phyloP scores from a whole-genome alignment of 2,888 invertebrate species.

The Pyralis farinalis region DNA sequence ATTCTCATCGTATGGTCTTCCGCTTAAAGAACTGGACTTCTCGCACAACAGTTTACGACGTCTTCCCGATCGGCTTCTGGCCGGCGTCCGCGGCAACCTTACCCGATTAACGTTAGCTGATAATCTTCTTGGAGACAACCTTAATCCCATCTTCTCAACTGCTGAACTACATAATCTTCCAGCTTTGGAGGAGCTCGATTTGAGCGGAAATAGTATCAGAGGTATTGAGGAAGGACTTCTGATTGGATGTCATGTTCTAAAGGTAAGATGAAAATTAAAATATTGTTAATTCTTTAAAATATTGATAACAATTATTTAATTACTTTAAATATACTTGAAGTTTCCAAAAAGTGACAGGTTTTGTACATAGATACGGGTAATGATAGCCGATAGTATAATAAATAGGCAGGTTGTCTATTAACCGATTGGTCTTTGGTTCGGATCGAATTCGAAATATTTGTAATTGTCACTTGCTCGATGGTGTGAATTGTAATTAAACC shows the following conservation, averaged over 20 bases:
- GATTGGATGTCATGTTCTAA: slow-evolving; percentile 89
- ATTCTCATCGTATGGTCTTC: slow-evolving; percentile 86
- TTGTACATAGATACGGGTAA: too few species aligned
- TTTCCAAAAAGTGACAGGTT: too few species aligned
- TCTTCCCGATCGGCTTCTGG: slow-evolving; percentile 88
- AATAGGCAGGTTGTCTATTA: too few species aligned
- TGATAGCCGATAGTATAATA: too few species aligned
- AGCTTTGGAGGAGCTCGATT: slow-evolving; percentile 86
- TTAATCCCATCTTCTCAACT: slow-evolving; percentile 94
- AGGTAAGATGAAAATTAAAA: slow-evolving; percentile 82
- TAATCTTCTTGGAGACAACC: slow-evolving; percentile 93
- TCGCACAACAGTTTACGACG: slow-evolving; percentile 90
- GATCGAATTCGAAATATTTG: too few species aligned
- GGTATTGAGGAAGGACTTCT: slow-evolving; percentile 93
- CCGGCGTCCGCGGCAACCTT: slow-evolving; percentile 83
- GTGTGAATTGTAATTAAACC: too few species aligned
- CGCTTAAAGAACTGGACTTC: slow-evolving; percentile 88
- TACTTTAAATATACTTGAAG: too few species aligned
- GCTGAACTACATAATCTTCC: slow-evolving; percentile 90
- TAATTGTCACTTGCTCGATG: too few species aligned
- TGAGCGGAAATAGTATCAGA: slow-evolving; percentile 90
- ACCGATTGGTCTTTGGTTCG: too few species aligned
- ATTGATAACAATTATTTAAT: too few species aligned
- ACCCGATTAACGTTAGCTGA: slow-evolving; percentile 87
- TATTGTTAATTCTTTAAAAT: too few species aligned